Conservation (phyloP, 2,888 invertebrate genomes). For the Catocala sponsa region DNA sequence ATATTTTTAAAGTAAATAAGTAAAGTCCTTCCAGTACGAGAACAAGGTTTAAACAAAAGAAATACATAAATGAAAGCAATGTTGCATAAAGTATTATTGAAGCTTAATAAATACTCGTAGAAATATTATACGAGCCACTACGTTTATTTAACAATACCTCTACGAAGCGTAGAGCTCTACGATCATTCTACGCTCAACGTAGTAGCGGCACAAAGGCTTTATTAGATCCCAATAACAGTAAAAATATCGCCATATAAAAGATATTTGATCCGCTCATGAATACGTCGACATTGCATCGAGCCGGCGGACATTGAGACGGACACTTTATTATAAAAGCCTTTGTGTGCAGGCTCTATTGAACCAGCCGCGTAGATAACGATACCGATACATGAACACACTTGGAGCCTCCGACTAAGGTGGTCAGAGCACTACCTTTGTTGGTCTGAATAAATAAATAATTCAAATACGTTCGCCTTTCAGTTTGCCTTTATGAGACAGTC, state of each 20-base stretch:
- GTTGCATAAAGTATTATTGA: no score
- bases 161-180: conserved; percentile 4
- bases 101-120: no score
- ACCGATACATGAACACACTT: no score
- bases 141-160: not conserved
- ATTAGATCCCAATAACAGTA: conserved; percentile 7
- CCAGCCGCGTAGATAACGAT: no score
- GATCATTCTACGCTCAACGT: not conserved
- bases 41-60: no score
- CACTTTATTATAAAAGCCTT: conserved; percentile 1
- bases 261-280: conserved; percentile 11
- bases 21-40: no score
- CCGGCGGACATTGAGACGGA: not conserved
- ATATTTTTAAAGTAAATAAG: no score
- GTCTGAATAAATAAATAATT: not conserved
- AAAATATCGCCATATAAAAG: conserved; percentile 1
- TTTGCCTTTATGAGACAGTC: no score
- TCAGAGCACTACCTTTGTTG: no score
- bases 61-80: no score
- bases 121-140: not conserved
- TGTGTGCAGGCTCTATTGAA: conserved; percentile 1
- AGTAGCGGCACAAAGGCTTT: conserved; percentile 1
- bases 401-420: not conserved
- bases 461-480: not conserved
- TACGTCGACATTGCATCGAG: conserved; percentile 2